phyloP scores from a whole-genome alignment of 2,888 invertebrate genomes.

The Yponomeuta malinellus region DNA sequence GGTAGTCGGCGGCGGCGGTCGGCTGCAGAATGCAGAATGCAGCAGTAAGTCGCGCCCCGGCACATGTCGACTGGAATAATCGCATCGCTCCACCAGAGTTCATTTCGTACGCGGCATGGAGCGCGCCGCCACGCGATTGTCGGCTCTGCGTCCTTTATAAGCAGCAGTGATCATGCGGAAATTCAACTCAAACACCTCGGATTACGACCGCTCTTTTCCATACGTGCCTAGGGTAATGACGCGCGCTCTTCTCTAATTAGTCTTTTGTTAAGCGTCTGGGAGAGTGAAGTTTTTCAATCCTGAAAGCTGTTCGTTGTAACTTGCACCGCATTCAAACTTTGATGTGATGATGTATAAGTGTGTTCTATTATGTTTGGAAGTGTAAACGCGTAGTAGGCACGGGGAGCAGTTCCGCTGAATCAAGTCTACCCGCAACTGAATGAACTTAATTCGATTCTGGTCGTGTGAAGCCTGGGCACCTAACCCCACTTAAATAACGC shows the following conservation, averaged over 20 bases:
- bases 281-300: not conserved
- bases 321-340: not conserved
- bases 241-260: conserved; percentile 1
- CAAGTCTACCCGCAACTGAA: conserved; percentile 66
- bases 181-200: conserved; percentile 6
- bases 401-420: conserved; percentile 61
- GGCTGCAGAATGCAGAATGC: conserved; percentile 32
- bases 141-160: conserved; percentile 33
- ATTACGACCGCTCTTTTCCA: conserved; percentile 11
- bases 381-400: conserved; percentile 32
- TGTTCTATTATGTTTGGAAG: not conserved
- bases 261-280: not conserved
- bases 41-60: conserved; percentile 32
- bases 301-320: not conserved
- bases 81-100: conserved; percentile 38
- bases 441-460: conserved; percentile 71
- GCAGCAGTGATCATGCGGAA: conserved; percentile 30
- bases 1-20: conserved; percentile 34
- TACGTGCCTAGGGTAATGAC: conserved; percentile 2
- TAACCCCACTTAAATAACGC: conserved; percentile 54
- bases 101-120: conserved; percentile 33
- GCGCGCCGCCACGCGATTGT: conserved; percentile 28
- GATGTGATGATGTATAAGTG: not conserved
- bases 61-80: conserved; percentile 46
- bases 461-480: conserved; percentile 63